phyloP scores from a whole-genome alignment of 2,797 vertebrate genomes.

The Argentina silus region DNA sequence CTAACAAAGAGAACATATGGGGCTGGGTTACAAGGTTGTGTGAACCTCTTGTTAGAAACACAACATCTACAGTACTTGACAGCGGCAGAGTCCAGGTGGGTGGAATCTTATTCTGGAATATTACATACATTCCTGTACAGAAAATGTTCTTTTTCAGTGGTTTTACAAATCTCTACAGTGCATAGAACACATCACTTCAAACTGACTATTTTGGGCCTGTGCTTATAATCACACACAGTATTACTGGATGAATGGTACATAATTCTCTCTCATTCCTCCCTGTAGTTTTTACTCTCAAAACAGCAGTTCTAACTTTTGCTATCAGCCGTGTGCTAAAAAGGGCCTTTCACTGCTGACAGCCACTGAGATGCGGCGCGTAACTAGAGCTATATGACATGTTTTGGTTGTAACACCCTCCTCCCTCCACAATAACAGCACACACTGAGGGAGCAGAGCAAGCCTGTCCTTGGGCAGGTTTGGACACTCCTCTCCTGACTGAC shows the following conservation, averaged over 20 bases:
- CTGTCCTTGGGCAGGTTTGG: conserved; percentile 14
- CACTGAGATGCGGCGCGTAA: conserved; percentile 3
- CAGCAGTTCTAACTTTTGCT: conserved; percentile 6
- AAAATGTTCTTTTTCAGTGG: background rate
- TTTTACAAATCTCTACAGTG: background rate
- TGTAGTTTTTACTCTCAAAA: conserved; percentile 15
- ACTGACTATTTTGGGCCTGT: background rate
- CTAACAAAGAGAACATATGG: background rate
- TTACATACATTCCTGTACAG: background rate
- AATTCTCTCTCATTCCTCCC: conserved; percentile 6
- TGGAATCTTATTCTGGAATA: background rate
- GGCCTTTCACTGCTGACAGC: conserved; percentile 24
- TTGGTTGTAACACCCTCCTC: background rate
- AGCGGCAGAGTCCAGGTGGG: background rate
- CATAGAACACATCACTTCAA: background rate
- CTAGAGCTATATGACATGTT: conserved; percentile 23
- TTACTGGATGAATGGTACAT: background rate
- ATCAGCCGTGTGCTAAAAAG: background rate
- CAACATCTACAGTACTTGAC: background rate
- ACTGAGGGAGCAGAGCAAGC: conserved; percentile 22
- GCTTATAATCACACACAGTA: background rate
- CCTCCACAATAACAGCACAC: conserved; percentile 33
- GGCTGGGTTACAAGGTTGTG: background rate
- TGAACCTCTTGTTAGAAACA: background rate
- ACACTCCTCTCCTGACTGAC: conserved; percentile 36